Evolutionary conservation across 1,140 invertebrate species (phyloP), one percentile per base, ranked within the genome.

Genomic region (Brachionus paranguensis): DNA sequence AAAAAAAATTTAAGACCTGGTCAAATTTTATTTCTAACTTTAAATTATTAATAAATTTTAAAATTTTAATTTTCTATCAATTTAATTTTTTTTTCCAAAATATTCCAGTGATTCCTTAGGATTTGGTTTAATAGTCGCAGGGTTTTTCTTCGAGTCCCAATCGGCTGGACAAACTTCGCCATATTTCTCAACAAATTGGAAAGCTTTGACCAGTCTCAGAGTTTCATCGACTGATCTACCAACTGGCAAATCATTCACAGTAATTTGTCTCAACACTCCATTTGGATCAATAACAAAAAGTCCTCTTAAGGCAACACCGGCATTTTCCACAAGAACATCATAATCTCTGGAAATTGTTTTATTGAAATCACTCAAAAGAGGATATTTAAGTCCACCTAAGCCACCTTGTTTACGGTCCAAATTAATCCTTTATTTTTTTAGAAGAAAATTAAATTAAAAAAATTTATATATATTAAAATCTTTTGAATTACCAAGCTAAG

Each of bases 151-250:
- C 6, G 70, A 29, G 45, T 78, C 45, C 84, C 84, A 84, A 41
- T 84, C 90, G 74, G 91, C 92, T 17, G 89, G 89, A 81, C 89
- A 89, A 0, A 90, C 89, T 79, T 96, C 95, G 68, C 95, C 95
- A 88, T 96, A 94, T 81, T 93, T 93, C 87, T 96, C 95, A 2
- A 94, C 95, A 88, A 94, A 96, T 89, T 96, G 94, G 90, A 96
- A 96, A 64, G 95, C 95, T 91, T 96, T 95, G 0, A 97, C 94
- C 37, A 97, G 88, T 86, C 95, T 92, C 64, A 97, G 89, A 0
- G 94, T 96, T 90, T 96, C 95, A 90, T 96, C 95, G 14, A 96
- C 95, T 53, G 93, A 95, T 37, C 92, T 86, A 1, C 92, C 92
- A 11, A 93, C 92, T 41, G 92, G 92, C 17, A 93, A 86, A 87